A percentile compares a stretch with the other conserved stretches of the same genome.
Evolutionary conservation across 2,113 vertebrate genomes (phyloP).

Genomic region (Opisthocomus hoazin): DNA sequence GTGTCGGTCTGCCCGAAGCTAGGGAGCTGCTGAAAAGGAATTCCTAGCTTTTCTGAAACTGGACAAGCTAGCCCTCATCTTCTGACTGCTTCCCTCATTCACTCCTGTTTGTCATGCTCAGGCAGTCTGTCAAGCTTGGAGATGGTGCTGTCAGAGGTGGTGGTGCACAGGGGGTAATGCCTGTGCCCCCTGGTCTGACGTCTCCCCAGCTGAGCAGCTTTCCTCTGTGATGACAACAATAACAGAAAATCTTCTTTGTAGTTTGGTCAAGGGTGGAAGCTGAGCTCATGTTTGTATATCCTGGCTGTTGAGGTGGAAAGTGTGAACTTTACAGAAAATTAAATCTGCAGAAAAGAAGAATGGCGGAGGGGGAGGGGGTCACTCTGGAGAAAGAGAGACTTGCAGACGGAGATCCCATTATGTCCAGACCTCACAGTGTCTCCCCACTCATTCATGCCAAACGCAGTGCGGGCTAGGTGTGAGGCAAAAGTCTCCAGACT

Average conservation of each 20-base stretch:
- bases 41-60: background rate
- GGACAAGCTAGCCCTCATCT: background rate
- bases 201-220: background rate
- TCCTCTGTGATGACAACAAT: background rate
- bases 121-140: background rate
- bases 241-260: constrained; percentile 37
- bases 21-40: background rate
- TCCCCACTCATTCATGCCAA: constrained; percentile 53
- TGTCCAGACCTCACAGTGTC: constrained; percentile 65
- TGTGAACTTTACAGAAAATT: constrained; percentile 72
- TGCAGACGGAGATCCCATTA: constrained; percentile 78
- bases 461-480: constrained; percentile 13
- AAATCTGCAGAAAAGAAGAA: constrained; percentile 53
- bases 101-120: accelerated
- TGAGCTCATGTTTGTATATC: constrained; percentile 67
- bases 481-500: constrained; percentile 31
- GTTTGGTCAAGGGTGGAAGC: constrained; percentile 61
- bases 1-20: background rate
- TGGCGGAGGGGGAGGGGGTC: background rate
- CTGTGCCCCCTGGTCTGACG: background rate
- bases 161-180: background rate
- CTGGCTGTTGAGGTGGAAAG: constrained; percentile 74
- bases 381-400: constrained; percentile 50
- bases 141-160: background rate
- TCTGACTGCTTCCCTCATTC: background rate